Evolutionary conservation across 1,140 invertebrate genomes (phyloP), one percentile per base, ranked within the genome.

Genomic region (Zeugodacus cucurbitae): DNA sequence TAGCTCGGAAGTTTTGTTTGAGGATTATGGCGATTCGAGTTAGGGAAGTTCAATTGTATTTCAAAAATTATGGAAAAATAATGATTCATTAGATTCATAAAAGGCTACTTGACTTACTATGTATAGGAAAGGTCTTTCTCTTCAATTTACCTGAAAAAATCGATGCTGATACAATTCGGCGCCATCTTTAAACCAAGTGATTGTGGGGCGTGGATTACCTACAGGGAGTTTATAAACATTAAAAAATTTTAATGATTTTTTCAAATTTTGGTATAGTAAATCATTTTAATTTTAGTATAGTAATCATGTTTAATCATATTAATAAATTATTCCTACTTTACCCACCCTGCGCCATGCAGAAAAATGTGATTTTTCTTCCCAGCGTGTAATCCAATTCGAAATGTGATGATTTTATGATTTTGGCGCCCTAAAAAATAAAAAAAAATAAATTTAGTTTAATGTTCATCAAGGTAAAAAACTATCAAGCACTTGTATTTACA

Each of bases 111-210:
- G n/a, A n/a, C n/a, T n/a, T n/a, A n/a, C n/a, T n/a, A n/a, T n/a
- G n/a, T n/a, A n/a, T n/a, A n/a, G n/a, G n/a, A n/a, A n/a, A n/a
- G n/a, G n/a, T n/a, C 48, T 17, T 20, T 0, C 11, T 17, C 20
- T 54, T 3, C 20, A 54, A 29, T 20, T 44, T 86, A 98, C 98
- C 93, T 98, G 97, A 90, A 98, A 94, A 93, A 98, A 98, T 57
- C 96, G 95, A 94, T 98, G 97, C 11, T 96, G 96, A 90, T 97
- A 98, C 89, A 98, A 96, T 93, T 98, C 97, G 29, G 96, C 96
- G 32, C 97, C 97, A 94, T 98, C 97, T 93, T 98, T 98, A 90
- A 97, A 98, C 97, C 97, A 98, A 17, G 97, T 98, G 58, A 98
- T 98, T 58, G 97, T 96, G 0, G 97, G 97, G 74, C 97, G 94